A percentile compares a stretch with the other conserved stretches of the same genome.
These are phyloP conservation scores for Ondatra zibethicus DNA, from an alignment of 2,113 vertebrate genomes.

Conservation along the genomic window DNA sequence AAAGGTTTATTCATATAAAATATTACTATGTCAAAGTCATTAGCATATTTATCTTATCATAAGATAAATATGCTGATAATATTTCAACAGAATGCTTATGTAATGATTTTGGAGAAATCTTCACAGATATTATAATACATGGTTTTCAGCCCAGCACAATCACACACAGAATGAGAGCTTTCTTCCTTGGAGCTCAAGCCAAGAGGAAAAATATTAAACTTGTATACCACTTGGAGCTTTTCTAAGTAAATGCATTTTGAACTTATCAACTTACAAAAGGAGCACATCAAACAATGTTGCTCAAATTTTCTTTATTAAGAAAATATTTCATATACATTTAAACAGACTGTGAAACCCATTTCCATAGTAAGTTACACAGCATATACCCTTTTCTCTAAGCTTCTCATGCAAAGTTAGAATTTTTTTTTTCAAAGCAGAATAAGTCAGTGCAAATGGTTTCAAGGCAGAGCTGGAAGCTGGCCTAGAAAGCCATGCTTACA, in stretches of 20 bases:
- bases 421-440: conserved; percentile 57
- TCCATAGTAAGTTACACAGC: conserved; percentile 16
- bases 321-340: conserved; percentile 64
- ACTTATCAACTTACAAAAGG: conserved; percentile 68
- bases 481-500: background rate
- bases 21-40: conserved; percentile 4
- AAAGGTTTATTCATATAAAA: conserved; percentile 30
- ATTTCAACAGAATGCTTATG: background rate
- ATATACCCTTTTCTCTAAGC: conserved; percentile 36
- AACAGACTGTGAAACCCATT: conserved; percentile 46
- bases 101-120: conserved; percentile 47
- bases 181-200: conserved; percentile 1
- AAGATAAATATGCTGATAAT: conserved; percentile 38
- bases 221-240: background rate
- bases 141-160: background rate
- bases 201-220: conserved; percentile 25
- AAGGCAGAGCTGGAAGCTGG: background rate
- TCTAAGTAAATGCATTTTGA: conserved; percentile 49
- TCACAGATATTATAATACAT: background rate
- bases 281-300: conserved; percentile 64
- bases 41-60: conserved; percentile 12
- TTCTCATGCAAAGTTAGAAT: conserved; percentile 44
- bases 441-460: conserved; percentile 40
- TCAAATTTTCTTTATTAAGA: conserved; percentile 75
- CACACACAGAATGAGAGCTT: background rate